These are phyloP conservation scores for Drosophila pandora DNA, from an alignment of 1,140 invertebrate species.

Conservation along the genomic window DNA sequence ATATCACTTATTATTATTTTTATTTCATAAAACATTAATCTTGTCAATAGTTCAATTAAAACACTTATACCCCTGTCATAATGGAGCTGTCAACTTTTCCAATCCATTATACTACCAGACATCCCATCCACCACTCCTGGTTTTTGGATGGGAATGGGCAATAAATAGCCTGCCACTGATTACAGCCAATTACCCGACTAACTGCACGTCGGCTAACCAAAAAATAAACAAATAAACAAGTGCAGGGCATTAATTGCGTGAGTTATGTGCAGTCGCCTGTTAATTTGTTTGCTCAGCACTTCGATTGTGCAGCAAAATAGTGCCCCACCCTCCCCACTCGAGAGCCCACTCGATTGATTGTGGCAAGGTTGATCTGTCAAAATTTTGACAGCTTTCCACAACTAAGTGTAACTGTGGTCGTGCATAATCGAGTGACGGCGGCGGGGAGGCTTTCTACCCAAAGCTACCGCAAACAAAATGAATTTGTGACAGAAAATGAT, in stretches of 20 bases:
- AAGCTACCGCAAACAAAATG: slow-evolving; percentile 44
- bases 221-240: slow-evolving; percentile 43
- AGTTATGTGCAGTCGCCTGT: slow-evolving; percentile 36
- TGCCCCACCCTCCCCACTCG: background rate
- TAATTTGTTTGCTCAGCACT: slow-evolving; percentile 44
- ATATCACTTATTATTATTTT: no score
- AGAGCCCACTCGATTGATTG: slow-evolving; percentile 9
- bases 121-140: background rate
- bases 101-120: background rate
- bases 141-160: background rate
- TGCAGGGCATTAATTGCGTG: slow-evolving; percentile 32
- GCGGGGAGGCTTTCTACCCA: slow-evolving; percentile 10
- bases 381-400: slow-evolving; percentile 30
- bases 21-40: no score
- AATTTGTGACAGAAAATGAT: slow-evolving; percentile 49
- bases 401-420: slow-evolving; percentile 15
- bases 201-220: slow-evolving; percentile 36
- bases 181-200: slow-evolving; percentile 43
- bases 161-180: slow-evolving; percentile 50
- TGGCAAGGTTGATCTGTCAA: slow-evolving; percentile 38
- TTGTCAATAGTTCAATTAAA: no score
- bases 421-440: slow-evolving; percentile 22
- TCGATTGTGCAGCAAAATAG: slow-evolving; percentile 5
- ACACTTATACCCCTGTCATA: no score
- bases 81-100: no score